Evolutionary conservation across 2,888 invertebrate species (phyloP).

Genomic region (Rapana venosa): DNA sequence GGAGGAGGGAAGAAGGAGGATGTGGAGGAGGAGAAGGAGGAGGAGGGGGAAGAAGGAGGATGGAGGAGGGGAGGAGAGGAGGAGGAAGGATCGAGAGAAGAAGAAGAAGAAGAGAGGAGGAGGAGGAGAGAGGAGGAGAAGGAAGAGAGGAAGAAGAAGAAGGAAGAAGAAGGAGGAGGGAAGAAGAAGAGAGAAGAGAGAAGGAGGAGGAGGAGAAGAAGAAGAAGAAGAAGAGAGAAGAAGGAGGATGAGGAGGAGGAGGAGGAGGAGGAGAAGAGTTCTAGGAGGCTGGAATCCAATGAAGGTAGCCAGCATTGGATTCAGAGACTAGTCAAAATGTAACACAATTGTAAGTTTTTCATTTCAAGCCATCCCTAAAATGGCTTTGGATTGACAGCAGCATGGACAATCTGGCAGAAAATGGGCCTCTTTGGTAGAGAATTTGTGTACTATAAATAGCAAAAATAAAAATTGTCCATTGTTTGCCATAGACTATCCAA

Average conservation of each 20-base stretch:
- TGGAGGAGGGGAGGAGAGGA: background rate
- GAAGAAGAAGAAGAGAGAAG: background rate
- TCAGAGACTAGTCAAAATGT: too few relatives aligned
- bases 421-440: too few relatives aligned
- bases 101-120: background rate
- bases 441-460: too few relatives aligned
- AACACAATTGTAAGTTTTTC: too few relatives aligned
- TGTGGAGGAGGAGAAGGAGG: background rate
- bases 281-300: background rate
- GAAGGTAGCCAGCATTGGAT: background rate
- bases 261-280: too few relatives aligned
- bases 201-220: background rate
- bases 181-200: background rate
- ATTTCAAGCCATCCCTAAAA: too few relatives aligned
- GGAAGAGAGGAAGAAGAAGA: background rate
- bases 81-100: too few relatives aligned
- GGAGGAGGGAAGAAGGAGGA: background rate
- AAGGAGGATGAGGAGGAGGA: background rate
- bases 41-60: background rate
- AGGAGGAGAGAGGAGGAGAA: background rate
- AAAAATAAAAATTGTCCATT: too few relatives aligned
- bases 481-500: too few relatives aligned
- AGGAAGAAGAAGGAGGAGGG: background rate
- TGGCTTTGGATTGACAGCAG: too few relatives aligned
- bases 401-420: too few relatives aligned